A percentile compares a stretch with the other conserved stretches of the same genome.
Conservation (phyloP, 1,140 invertebrate genomes). For the Pemphigus obesinymphae region DNA sequence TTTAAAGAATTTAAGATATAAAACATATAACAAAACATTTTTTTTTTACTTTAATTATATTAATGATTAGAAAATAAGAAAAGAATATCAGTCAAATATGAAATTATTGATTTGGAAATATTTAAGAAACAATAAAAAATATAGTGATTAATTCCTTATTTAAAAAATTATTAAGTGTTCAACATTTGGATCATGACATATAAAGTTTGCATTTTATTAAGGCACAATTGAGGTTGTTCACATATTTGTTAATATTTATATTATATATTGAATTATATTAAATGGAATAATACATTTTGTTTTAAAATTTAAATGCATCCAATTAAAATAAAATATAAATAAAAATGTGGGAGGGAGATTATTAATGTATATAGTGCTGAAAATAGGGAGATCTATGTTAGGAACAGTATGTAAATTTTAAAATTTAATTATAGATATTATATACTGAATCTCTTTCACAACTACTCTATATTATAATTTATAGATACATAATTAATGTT, state of each 20-base stretch:
- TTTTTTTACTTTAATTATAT: background rate
- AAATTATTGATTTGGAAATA: background rate
- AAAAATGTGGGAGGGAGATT: background rate
- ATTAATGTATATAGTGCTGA: constrained; percentile 12
- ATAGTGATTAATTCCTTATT: background rate
- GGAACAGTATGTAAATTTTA: constrained; percentile 26
- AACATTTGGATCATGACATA: background rate
- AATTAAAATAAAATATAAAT: constrained; percentile 20
- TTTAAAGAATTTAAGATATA: background rate
- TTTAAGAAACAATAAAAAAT: constrained; percentile 1
- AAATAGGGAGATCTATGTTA: constrained; percentile 40
- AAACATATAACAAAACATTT: background rate
- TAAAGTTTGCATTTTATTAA: background rate
- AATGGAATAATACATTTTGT: background rate
- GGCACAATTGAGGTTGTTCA: background rate
- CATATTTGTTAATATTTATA: background rate
- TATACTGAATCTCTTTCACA: background rate
- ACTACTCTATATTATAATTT: background rate
- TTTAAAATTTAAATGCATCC: constrained; percentile 38
- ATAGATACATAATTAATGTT: background rate
- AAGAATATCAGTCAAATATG: background rate
- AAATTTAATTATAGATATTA: constrained; percentile 24
- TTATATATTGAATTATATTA: background rate
- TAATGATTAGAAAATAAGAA: background rate
- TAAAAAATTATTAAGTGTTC: background rate